These are phyloP conservation scores for Hypomesus transpacificus DNA, from an alignment of 2,113 vertebrate species.

Conservation along the genomic window DNA sequence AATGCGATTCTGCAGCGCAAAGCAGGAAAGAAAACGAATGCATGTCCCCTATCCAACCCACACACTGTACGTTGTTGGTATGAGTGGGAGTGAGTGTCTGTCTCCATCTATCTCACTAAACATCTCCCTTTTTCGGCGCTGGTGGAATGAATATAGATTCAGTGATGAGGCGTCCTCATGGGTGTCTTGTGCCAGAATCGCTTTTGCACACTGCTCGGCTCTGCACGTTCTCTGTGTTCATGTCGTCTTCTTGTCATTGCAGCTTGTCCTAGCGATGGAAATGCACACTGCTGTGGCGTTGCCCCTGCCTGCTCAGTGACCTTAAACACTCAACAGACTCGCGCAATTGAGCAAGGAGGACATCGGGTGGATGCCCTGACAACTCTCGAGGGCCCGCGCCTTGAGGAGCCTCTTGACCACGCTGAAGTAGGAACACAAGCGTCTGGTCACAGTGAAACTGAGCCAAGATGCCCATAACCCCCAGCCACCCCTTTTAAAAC, in stretches of 20 bases:
- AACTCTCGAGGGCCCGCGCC: not conserved
- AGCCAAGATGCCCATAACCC: constrained; percentile 53
- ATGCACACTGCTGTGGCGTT: constrained; percentile 1
- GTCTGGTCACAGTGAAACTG: not conserved
- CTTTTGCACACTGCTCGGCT: not conserved
- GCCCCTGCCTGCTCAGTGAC: constrained; percentile 44
- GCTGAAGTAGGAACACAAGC: not conserved
- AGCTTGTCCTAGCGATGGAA: constrained; percentile 43
- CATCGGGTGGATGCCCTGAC: constrained; percentile 7
- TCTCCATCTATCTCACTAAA: too few relatives aligned
- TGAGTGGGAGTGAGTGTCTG: too few relatives aligned
- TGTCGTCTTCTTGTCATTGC: constrained; percentile 42
- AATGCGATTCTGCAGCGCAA: too few relatives aligned
- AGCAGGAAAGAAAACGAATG: too few relatives aligned
- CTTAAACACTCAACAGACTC: constrained; percentile 36
- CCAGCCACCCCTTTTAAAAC: constrained; percentile 47
- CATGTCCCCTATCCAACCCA: too few relatives aligned
- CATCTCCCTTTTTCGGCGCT: not conserved
- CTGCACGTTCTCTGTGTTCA: not conserved
- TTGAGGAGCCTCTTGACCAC: not conserved
- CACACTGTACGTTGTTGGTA: too few relatives aligned
- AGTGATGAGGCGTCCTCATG: not conserved
- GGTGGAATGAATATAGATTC: not conserved
- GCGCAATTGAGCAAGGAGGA: too few relatives aligned
- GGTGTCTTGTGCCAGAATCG: not conserved